Conservation (phyloP, 2,888 invertebrate genomes). For the Volucella bombylans region DNA sequence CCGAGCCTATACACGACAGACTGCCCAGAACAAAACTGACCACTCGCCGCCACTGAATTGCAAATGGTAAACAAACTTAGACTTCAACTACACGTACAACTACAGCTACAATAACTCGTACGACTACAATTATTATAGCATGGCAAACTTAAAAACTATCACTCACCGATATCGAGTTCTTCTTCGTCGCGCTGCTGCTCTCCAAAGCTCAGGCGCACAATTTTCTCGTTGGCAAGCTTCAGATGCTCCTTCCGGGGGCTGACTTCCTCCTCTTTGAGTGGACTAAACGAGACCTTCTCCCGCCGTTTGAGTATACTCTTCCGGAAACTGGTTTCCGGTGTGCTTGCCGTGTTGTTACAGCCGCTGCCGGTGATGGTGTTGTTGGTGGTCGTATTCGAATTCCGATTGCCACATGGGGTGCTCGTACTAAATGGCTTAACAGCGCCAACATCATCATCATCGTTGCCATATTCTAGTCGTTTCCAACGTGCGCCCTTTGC, state of each 20-base stretch:
- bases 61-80: neutral
- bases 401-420: conserved; percentile 11
- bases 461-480: conserved; percentile 75
- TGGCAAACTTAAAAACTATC: neutral
- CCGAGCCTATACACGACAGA: neutral
- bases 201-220: conserved; percentile 51
- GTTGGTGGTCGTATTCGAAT: neutral
- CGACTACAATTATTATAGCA: neutral
- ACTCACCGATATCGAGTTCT: conserved; percentile 55
- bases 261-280: conserved; percentile 75
- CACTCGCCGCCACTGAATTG: neutral
- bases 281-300: conserved; percentile 76
- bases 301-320: conserved; percentile 72
- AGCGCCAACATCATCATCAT: conserved; percentile 70
- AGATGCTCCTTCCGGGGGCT: conserved; percentile 77
- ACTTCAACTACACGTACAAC: neutral
- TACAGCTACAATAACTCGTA: no score
- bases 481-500: conserved; percentile 67
- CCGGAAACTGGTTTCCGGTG: neutral
- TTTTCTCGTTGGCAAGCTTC: conserved; percentile 76
- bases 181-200: conserved; percentile 36
- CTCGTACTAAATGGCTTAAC: conserved; percentile 17
- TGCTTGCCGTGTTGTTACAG: conserved; percentile 48
- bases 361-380: neutral
- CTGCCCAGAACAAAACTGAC: neutral